These are phyloP conservation scores for Norana najaformis DNA, from an alignment of 2,888 invertebrate genomes.

Conservation along the genomic window DNA sequence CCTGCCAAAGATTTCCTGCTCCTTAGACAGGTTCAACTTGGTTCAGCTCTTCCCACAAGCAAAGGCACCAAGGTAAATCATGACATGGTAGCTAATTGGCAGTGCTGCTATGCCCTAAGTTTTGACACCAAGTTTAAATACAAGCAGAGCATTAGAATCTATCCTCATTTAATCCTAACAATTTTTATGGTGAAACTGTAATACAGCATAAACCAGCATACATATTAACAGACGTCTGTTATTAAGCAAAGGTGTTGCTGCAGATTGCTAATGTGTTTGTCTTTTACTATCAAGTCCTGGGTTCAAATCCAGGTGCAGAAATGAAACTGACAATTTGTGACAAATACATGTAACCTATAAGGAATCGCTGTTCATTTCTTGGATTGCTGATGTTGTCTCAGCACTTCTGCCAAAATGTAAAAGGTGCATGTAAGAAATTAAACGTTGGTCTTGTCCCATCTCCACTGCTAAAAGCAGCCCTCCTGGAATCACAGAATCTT, in stretches of 20 bases:
- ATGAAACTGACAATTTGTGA: not conserved
- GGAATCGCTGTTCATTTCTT: not conserved
- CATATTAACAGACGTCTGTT: too few species aligned
- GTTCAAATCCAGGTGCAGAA: not conserved
- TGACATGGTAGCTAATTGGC: not conserved
- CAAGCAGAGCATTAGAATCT: not conserved
- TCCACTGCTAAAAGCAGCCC: not conserved
- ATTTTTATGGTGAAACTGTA: not conserved
- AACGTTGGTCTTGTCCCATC: not conserved
- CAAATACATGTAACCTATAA: not conserved
- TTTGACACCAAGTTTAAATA: not conserved
- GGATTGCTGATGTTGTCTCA: not conserved
- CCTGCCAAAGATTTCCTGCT: not conserved
- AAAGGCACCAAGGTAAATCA: constrained; percentile 2
- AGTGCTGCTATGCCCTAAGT: not conserved
- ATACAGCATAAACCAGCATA: not conserved
- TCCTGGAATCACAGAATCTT: too few species aligned
- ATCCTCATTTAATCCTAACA: not conserved
- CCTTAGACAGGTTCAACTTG: not conserved
- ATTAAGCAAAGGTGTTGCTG: not conserved
- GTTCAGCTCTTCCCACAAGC: not conserved
- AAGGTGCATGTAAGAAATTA: not conserved
- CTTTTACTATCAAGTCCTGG: not conserved
- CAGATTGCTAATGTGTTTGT: not conserved
- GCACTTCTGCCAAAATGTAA: not conserved